These are phyloP conservation scores for Hepsetus odoe DNA, from an alignment of 2,113 vertebrate genomes.

Conservation along the genomic window DNA sequence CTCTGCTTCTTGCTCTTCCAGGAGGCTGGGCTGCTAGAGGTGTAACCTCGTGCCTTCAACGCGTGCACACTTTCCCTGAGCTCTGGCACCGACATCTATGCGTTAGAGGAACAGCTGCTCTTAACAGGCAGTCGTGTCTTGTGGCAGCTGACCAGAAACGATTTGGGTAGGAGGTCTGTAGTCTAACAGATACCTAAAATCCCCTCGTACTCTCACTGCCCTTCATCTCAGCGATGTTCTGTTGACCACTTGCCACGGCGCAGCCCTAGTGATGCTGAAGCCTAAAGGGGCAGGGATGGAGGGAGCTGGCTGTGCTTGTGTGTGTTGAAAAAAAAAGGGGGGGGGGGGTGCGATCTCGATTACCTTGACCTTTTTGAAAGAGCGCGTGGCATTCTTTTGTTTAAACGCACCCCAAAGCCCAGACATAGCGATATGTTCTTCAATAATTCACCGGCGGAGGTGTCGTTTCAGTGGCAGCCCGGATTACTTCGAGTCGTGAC, in stretches of 20 bases:
- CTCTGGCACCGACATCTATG: constrained; percentile 10
- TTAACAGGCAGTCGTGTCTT: too few species aligned
- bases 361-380: constrained; percentile 59
- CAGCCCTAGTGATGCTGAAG: neutral
- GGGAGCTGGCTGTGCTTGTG: neutral
- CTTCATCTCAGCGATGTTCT: neutral
- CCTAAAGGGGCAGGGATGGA: neutral
- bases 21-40: constrained; percentile 5
- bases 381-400: constrained; percentile 41
- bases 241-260: neutral
- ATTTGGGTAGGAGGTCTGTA: neutral
- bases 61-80: neutral
- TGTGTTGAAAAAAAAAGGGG: constrained; percentile 1
- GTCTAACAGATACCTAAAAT: neutral
- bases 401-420: too few species aligned
- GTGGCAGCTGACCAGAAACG: neutral
- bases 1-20: too few species aligned
- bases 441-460: constrained; percentile 84
- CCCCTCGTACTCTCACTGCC: neutral
- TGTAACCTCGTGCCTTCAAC: constrained; percentile 24
- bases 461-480: constrained; percentile 87
- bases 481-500: too few species aligned
- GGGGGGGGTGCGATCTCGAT: neutral
- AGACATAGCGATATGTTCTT: constrained; percentile 77
- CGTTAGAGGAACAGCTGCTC: too few species aligned